phyloP scores from a whole-genome alignment of 1,140 invertebrate genomes.

The Aphelinus atriplicis region DNA sequence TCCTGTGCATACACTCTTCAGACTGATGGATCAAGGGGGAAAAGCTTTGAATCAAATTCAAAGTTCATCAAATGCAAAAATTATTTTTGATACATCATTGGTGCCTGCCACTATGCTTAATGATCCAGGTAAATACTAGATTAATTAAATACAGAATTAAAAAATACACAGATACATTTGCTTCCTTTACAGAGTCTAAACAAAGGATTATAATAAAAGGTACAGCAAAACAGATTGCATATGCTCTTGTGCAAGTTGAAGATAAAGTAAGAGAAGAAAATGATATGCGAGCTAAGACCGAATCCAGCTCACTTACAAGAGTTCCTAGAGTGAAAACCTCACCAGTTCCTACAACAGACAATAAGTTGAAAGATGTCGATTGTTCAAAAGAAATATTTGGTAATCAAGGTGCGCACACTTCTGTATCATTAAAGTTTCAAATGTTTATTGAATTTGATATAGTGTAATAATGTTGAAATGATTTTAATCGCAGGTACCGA shows the following conservation, averaged over 20 bases:
- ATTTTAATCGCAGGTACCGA: slow-evolving; percentile 54
- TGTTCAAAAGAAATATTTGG: slow-evolving; percentile 21
- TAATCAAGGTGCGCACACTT: slow-evolving; percentile 16
- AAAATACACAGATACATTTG: neutral
- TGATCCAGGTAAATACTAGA: slow-evolving; percentile 40
- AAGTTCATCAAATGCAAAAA: slow-evolving; percentile 71
- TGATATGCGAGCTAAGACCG: slow-evolving; percentile 60
- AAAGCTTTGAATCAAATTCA: slow-evolving; percentile 77
- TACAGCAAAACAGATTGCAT: slow-evolving; percentile 69
- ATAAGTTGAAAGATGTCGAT: neutral
- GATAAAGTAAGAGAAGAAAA: slow-evolving; percentile 65
- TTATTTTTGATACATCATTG: slow-evolving; percentile 62
- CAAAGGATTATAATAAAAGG: slow-evolving; percentile 70
- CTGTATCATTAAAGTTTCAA: neutral
- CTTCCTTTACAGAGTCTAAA: slow-evolving; percentile 55
- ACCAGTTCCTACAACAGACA: neutral
- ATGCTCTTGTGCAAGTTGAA: slow-evolving; percentile 70
- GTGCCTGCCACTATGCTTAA: neutral
- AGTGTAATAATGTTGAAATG: slow-evolving; percentile 14
- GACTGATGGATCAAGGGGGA: slow-evolving; percentile 77
- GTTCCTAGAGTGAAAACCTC: slow-evolving; percentile 62
- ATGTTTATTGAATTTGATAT: slow-evolving; percentile 10
- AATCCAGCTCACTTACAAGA: slow-evolving; percentile 56
- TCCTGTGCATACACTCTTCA: slow-evolving; percentile 71
- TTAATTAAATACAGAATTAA: neutral